phyloP scores from a whole-genome alignment of 2,797 vertebrate species.

The Cichlasoma orientale region DNA sequence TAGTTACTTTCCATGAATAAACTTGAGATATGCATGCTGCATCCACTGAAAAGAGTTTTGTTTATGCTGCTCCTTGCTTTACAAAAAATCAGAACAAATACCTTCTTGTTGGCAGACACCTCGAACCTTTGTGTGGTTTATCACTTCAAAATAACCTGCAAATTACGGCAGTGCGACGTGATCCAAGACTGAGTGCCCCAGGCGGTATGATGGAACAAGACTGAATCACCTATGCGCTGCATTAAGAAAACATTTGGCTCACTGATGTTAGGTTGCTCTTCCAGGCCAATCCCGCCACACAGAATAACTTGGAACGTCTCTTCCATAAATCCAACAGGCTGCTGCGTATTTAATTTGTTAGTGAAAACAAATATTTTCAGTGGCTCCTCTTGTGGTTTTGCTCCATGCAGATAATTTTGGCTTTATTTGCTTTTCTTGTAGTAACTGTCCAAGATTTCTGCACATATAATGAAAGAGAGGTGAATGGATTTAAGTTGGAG shows the following conservation, averaged over 20 bases:
- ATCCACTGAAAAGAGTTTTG: background rate
- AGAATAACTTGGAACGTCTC: background rate
- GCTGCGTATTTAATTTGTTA: background rate
- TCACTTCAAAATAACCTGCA: background rate
- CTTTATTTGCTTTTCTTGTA: background rate
- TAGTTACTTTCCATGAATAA: background rate
- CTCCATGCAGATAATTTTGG: background rate
- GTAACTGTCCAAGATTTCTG: background rate
- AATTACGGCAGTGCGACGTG: background rate
- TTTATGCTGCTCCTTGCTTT: background rate
- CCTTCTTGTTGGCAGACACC: background rate
- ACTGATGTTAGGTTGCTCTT: background rate
- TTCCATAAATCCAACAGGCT: background rate
- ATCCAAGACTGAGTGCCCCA: background rate
- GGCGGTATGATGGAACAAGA: background rate
- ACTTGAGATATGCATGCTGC: rapidly evolving
- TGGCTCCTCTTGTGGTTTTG: background rate
- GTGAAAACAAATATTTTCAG: background rate
- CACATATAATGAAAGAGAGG: background rate
- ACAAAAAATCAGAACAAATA: background rate
- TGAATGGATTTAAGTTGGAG: background rate
- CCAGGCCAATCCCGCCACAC: background rate
- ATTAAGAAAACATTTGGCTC: conserved; percentile 7
- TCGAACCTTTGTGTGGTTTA: background rate
- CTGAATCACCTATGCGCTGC: background rate